phyloP scores from a whole-genome alignment of 2,797 vertebrate genomes.

The Lophotriccus pileatus region DNA sequence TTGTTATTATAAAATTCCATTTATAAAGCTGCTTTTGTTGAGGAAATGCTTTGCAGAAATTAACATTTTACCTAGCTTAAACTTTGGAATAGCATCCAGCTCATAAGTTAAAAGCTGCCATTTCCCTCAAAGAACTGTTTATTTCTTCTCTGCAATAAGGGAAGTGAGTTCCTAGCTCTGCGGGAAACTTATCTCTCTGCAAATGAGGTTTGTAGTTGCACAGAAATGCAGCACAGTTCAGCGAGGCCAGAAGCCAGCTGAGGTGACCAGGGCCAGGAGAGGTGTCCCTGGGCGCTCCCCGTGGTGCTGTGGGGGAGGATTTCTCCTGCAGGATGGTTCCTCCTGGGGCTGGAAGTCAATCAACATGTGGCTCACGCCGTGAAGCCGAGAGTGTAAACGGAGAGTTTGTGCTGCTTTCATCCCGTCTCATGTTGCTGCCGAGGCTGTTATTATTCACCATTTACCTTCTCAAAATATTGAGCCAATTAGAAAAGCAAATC shows the following conservation, averaged over 20 bases:
- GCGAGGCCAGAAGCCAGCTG: background rate
- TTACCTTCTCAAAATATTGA: conserved; percentile 62
- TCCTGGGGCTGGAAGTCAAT: background rate
- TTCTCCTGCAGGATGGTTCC: background rate
- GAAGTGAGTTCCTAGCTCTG: conserved; percentile 9
- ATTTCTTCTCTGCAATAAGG: conserved; percentile 28
- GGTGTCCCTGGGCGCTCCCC: background rate
- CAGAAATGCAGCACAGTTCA: background rate
- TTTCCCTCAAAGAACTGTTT: conserved; percentile 37
- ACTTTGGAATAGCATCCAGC: background rate
- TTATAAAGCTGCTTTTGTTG: background rate
- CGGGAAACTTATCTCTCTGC: background rate
- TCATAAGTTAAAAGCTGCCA: background rate
- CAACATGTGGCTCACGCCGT: background rate
- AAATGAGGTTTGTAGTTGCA: background rate
- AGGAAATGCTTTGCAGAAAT: background rate
- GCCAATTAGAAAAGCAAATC: conserved; percentile 56
- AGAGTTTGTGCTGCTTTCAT: conserved; percentile 23
- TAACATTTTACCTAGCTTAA: background rate
- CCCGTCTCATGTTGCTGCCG: conserved; percentile 1
- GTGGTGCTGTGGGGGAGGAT: background rate
- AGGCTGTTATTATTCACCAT: conserved; percentile 52
- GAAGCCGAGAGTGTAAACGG: background rate
- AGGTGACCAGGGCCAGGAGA: conserved; percentile 12
- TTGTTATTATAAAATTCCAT: background rate